Evolutionary conservation across 2,113 vertebrate genomes (phyloP).

Genomic region (Motacilla alba): DNA sequence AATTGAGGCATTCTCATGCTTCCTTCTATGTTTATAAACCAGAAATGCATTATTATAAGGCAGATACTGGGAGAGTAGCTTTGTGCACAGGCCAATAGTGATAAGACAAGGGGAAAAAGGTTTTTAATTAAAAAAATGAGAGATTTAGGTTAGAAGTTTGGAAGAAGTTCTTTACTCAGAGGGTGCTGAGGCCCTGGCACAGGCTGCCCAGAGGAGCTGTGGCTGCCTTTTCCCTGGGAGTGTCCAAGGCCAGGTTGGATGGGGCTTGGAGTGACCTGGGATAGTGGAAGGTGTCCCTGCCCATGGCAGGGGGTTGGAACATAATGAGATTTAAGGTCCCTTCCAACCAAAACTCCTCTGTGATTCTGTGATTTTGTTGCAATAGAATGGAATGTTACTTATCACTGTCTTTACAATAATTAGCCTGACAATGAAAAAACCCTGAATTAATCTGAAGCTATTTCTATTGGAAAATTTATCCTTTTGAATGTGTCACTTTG

Average conservation of each 20-base stretch:
- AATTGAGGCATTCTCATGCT: neutral
- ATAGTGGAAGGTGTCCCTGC: neutral
- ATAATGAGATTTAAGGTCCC: neutral
- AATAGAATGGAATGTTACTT: neutral
- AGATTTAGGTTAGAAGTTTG: neutral
- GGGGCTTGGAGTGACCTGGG: neutral
- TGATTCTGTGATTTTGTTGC: neutral
- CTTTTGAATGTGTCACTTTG: neutral
- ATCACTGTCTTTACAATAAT: neutral
- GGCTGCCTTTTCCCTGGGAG: neutral
- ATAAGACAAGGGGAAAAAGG: neutral
- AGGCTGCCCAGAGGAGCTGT: neutral
- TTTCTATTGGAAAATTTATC: neutral
- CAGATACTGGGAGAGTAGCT: neutral
- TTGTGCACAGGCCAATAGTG: neutral
- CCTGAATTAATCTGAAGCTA: neutral
- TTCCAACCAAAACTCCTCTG: neutral
- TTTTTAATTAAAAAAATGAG: neutral
- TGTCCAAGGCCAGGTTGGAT: fast-evolving
- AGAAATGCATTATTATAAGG: neutral
- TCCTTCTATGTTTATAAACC: neutral
- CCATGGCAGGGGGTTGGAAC: neutral
- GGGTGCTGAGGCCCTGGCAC: neutral
- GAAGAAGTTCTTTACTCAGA: neutral
- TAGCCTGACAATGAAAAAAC: neutral